A percentile compares a stretch with the other conserved stretches of the same genome.
Conservation (phyloP, 2,888 invertebrate genomes). For the Odontomyia ornata region DNA sequence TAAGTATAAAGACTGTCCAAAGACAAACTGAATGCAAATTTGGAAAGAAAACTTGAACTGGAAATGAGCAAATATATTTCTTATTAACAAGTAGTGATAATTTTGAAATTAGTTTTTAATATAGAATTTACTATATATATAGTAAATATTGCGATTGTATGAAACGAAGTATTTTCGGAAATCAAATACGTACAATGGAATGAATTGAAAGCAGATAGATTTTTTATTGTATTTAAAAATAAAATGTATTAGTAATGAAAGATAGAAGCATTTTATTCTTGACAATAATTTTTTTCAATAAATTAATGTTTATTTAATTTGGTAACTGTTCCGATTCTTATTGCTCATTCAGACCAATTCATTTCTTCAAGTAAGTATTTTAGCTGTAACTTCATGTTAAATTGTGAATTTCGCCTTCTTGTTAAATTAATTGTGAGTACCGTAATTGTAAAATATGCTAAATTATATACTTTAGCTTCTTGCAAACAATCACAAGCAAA, state of each 20-base stretch:
- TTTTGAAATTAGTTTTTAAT: too few relatives aligned
- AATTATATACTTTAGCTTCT: too few relatives aligned
- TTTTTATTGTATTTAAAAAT: slow-evolving; percentile 1
- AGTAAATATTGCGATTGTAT: not conserved
- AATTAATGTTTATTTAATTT: too few relatives aligned
- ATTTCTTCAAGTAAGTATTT: too few relatives aligned
- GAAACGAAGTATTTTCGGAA: not conserved
- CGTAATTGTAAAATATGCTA: too few relatives aligned
- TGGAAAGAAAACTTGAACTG: not conserved
- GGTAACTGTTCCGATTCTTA: too few relatives aligned
- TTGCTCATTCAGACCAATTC: too few relatives aligned
- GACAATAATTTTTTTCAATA: not conserved
- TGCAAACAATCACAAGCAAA: too few relatives aligned
- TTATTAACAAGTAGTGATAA: too few relatives aligned
- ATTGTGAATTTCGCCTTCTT: too few relatives aligned
- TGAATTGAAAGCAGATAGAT: not conserved
- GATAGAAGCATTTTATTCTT: not conserved
- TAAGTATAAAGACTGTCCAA: slow-evolving; percentile 26
- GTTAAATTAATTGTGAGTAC: too few relatives aligned
- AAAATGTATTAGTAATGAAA: not conserved
- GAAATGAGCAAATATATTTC: not conserved
- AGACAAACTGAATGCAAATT: not conserved
- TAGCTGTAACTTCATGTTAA: too few relatives aligned
- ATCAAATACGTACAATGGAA: not conserved
- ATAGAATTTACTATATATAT: not conserved